Percentiles rank a stretch among this genome's conserved stretches.
These are phyloP conservation scores for Drosophila parabipectinata DNA, from an alignment of 1,140 invertebrate genomes.

Conservation along the genomic window DNA sequence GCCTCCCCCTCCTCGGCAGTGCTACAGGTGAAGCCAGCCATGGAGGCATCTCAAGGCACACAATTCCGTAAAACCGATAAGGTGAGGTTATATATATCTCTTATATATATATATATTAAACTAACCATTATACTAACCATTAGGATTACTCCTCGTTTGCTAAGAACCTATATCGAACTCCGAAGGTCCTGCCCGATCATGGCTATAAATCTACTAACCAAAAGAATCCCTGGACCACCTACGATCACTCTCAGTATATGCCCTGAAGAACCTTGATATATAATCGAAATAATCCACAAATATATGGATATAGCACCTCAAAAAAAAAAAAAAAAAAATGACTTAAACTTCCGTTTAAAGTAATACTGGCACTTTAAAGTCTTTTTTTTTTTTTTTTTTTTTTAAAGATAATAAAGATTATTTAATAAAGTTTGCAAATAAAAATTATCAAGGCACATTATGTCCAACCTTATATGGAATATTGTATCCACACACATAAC, in stretches of 20 bases:
- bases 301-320: neutral
- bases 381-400: neutral
- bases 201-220: slow-evolving; percentile 26
- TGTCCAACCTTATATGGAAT: neutral
- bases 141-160: slow-evolving; percentile 64
- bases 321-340: neutral
- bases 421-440: neutral
- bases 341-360: neutral
- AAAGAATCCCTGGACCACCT: slow-evolving; percentile 49
- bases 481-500: neutral
- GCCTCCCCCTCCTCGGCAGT: slow-evolving; percentile 30
- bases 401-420: neutral
- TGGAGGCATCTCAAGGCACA: neutral
- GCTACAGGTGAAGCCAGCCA: slow-evolving; percentile 47
- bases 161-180: slow-evolving; percentile 61
- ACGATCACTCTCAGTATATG: slow-evolving; percentile 57
- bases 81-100: slow-evolving; percentile 15
- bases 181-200: slow-evolving; percentile 57
- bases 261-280: slow-evolving; percentile 41
- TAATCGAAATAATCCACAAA: neutral
- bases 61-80: slow-evolving; percentile 50
- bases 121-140: neutral
- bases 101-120: neutral
- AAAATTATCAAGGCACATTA: neutral
- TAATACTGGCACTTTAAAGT: too few relatives aligned